Evolutionary conservation across 2,113 vertebrate species (phyloP).

Genomic region (Takifugu flavidus): DNA sequence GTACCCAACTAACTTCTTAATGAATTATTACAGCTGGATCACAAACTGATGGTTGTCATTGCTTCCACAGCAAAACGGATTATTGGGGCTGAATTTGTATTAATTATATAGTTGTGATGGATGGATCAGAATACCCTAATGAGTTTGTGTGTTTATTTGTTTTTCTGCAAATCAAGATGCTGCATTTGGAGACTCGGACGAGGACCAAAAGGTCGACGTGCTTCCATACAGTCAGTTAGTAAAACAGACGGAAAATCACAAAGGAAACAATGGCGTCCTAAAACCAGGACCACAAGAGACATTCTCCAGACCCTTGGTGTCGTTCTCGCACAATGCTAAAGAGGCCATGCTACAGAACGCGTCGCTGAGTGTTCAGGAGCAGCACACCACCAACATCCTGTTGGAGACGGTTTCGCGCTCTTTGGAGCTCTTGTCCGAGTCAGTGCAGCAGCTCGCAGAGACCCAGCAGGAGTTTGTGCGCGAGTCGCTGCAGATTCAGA

Average conservation of each 20-base stretch:
- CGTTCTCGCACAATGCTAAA: constrained; percentile 14
- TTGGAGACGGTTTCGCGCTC: constrained; percentile 75
- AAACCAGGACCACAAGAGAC: constrained; percentile 36
- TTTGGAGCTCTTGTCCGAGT: constrained; percentile 76
- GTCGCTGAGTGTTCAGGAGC: constrained; percentile 73
- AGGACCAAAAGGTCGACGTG: constrained; percentile 58
- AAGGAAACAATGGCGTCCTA: constrained; percentile 49
- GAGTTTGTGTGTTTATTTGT: background rate
- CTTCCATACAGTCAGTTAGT: constrained; percentile 31
- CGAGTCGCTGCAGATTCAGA: constrained; percentile 74
- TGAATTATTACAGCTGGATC: no score
- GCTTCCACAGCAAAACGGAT: no score
- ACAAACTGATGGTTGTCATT: no score
- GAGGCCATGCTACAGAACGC: constrained; percentile 64
- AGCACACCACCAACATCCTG: constrained; percentile 73
- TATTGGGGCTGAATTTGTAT: no score
- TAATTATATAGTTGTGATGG: background rate
- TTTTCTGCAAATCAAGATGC: constrained; percentile 47
- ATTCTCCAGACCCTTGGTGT: background rate
- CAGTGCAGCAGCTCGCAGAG: constrained; percentile 77
- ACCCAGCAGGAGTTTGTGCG: constrained; percentile 78
- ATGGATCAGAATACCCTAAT: constrained; percentile 1
- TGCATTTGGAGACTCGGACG: constrained; percentile 66
- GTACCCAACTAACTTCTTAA: no score
- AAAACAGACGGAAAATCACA: constrained; percentile 40